Percentiles rank a stretch among this genome's conserved stretches.
These are phyloP conservation scores for Gastrophysa polygoni DNA, from an alignment of 2,888 invertebrate genomes.

Conservation along the genomic window DNA sequence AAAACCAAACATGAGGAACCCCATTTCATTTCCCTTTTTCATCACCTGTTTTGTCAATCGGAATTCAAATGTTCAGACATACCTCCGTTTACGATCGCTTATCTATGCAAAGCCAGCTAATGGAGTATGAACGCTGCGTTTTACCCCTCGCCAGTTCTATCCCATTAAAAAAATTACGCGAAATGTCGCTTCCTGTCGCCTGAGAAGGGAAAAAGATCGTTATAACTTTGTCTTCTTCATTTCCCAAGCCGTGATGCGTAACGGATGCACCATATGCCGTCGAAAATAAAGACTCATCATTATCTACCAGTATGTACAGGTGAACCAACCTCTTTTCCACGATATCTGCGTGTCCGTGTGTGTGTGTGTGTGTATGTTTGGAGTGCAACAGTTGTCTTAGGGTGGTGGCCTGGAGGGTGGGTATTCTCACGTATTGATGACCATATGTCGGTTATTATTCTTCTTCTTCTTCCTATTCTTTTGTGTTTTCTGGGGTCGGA, in stretches of 20 bases:
- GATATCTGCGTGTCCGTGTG: constrained; percentile 12
- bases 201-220: constrained; percentile 43
- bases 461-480: not conserved
- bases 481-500: not conserved
- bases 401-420: constrained; percentile 12
- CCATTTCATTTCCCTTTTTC: too few relatives aligned
- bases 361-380: too few relatives aligned
- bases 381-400: constrained; percentile 26
- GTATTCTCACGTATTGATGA: constrained; percentile 6
- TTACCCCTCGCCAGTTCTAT: constrained; percentile 27
- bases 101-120: constrained; percentile 27
- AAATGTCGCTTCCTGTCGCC: constrained; percentile 31
- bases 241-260: constrained; percentile 56
- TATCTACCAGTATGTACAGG: constrained; percentile 22
- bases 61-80: too few relatives aligned
- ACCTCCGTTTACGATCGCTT: not conserved
- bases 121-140: constrained; percentile 33
- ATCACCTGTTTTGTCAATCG: too few relatives aligned
- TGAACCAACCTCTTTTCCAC: constrained; percentile 29
- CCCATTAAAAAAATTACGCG: constrained; percentile 28
- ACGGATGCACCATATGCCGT: constrained; percentile 56
- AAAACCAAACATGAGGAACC: too few relatives aligned
- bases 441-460: constrained; percentile 21
- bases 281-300: constrained; percentile 18
- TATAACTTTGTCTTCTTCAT: constrained; percentile 40